phyloP scores from a whole-genome alignment of 2,797 vertebrate genomes.

The Sebastes kiyomatsui region DNA sequence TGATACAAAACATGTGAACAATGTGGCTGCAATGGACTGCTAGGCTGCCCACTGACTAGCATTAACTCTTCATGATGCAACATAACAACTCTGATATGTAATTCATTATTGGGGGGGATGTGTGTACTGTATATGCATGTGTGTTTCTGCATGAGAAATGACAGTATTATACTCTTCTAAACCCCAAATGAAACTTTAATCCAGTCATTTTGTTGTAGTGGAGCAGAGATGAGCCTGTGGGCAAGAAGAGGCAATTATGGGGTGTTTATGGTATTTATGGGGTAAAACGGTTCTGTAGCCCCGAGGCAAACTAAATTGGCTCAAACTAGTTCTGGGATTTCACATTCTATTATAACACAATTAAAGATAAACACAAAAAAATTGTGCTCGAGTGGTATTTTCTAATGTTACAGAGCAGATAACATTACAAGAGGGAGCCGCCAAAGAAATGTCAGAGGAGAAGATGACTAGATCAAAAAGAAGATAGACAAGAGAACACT shows the following conservation, averaged over 20 bases:
- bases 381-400: not conserved
- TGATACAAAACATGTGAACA: not conserved
- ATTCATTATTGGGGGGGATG: not conserved
- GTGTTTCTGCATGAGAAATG: not conserved
- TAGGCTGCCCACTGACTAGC: not conserved
- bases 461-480: not conserved
- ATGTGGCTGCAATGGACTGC: not conserved
- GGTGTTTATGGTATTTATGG: constrained; percentile 19
- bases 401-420: not conserved
- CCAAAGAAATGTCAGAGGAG: not conserved
- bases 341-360: constrained; percentile 28
- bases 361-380: constrained; percentile 17
- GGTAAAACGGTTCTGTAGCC: constrained; percentile 4
- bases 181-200: not conserved
- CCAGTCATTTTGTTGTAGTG: not conserved
- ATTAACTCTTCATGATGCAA: not conserved
- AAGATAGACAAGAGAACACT: not conserved
- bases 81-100: not conserved
- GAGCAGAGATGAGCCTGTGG: not conserved
- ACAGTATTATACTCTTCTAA: not conserved
- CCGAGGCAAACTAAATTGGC: not conserved
- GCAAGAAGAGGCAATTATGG: constrained; percentile 28
- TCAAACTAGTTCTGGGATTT: constrained; percentile 1
- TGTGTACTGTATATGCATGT: not conserved
- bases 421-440: not conserved